phyloP scores from a whole-genome alignment of 2,888 invertebrate genomes.

The Artemia sp. region DNA sequence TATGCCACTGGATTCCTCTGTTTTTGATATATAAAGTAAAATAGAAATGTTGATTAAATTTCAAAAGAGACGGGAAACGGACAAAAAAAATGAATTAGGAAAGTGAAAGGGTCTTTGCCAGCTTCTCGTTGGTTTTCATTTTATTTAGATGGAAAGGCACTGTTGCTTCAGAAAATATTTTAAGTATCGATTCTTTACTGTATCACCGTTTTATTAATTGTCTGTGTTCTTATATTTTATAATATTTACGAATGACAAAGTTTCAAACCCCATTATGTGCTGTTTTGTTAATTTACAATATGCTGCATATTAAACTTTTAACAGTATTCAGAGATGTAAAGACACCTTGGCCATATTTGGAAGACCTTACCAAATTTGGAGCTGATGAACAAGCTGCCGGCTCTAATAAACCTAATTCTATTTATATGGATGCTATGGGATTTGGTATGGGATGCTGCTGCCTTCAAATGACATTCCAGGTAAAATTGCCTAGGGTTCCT shows the following conservation, averaged over 20 bases:
- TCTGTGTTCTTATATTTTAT: no score
- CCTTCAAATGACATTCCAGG: conserved; percentile 76
- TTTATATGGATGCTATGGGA: conserved; percentile 98
- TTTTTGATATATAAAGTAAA: no score
- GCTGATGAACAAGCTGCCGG: conserved; percentile 47
- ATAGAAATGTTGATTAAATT: no score
- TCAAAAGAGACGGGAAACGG: no score
- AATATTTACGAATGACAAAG: background rate
- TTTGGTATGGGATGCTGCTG: conserved; percentile 99
- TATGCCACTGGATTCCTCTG: no score
- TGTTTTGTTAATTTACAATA: conserved; percentile 16
- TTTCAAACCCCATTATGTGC: conserved; percentile 10
- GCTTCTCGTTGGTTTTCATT: no score
- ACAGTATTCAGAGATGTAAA: conserved; percentile 73
- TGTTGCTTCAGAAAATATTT: no score
- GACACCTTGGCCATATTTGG: conserved; percentile 60
- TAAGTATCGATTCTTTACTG: no score
- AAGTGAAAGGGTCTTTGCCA: no score
- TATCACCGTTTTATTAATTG: no score
- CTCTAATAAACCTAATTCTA: conserved; percentile 65
- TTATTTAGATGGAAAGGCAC: no score
- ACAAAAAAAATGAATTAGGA: no score
- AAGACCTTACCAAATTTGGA: conserved; percentile 39
- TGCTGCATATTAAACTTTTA: conserved; percentile 25
- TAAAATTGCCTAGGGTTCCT: conserved; percentile 27